Evolutionary conservation across 2,888 invertebrate species (phyloP), one percentile per base, ranked within the genome.

Genomic region (Andrena chrysosceles): DNA sequence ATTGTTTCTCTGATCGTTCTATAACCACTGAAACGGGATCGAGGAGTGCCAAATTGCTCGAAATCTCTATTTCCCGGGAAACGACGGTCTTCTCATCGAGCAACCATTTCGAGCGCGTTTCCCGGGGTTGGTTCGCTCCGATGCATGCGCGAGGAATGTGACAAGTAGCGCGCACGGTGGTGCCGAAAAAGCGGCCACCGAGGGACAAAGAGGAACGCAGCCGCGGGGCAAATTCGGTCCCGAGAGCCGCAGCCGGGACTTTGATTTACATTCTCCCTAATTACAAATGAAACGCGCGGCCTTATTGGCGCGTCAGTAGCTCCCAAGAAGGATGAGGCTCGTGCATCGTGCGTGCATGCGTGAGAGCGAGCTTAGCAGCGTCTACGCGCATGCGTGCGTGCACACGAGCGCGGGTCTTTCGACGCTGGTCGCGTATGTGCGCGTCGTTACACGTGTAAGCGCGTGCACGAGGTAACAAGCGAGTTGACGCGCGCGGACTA

Each of bases 231-330:
- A 68, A 66, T 79, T 76, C 69, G 33, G 63, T 10, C 62, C 20
- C 62, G 69, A 48, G 60, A 62, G 71, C 71, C 77, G 69, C 80
- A 56, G 82, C 62, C 81, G 63, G 74, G 75, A 93, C 92, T 91
- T 92, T 93, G 93, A 93, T 93, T 93, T 92, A 93, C 92, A 91
- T 92, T 91, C 91, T 90, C 89, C 89, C 92, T 93, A 93, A 93
- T 93, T 93, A 92, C 92, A 92, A 92, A 92, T 90, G 92, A 92
- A 93, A 92, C 90, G 91, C 88, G 88, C 85, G 85, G 89, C 89
- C 90, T 91, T 92, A 93, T 93, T 92, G 92, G 91, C 88, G 90
- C 90, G 90, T 92, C 93, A 87, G 91, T 92, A 90, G 90, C 90
- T 74, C 69, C 79, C 81, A 91, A 90, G 91, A 91, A 91, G 88